Base-by-base conservation (phyloP, 2,888 invertebrate species). In the Disparrhopalites patrizii region DNA sequence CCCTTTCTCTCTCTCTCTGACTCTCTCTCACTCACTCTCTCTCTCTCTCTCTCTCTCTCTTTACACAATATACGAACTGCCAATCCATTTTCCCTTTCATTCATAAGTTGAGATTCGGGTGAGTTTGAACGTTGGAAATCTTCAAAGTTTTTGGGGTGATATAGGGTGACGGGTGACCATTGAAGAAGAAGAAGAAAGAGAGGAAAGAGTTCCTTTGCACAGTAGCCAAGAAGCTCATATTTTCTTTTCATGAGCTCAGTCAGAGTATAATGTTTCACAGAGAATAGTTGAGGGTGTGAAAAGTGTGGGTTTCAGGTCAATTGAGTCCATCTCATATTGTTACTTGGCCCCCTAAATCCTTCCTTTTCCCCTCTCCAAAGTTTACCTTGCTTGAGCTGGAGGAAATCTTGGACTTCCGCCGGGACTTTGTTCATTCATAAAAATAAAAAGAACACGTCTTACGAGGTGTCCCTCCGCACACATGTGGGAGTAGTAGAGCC, bases 261-360 rank as follows among this genome's bases (percentile, higher is more conserved):
- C 10, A 27, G 28, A 27, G 13, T n/a, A 52, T 27, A 25, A 27
- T n/a, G 52, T 52, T 52, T 27, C 40, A 43, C 50, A 33, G 28
- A n/a, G n/a, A n/a, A n/a, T n/a, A n/a, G n/a, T n/a, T 47, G 43
- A 50, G 60, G 43, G 36, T 31, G 50, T 61, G 60, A 28, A 27
- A 38, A 58, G 30, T 43, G 30, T 50, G 50, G 10, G 20, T 61
- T 50, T 50, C 60, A 43, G 60, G 60, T 61, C 50, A 61, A 61
- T 61, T 61, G 60, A 50, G 33, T 61, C 25, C 28, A 43, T 43
- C 20, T 15, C 20, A n/a, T 4, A 4, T 15, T 5, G n/a, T n/a
- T 43, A 5, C 43, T 43, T 43, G 5, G 36, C 8, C 7, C 7
- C 8, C 8, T 10, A 36, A 36, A 36, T n/a, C n/a, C n/a, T n/a